Conservation (phyloP, 2,113 vertebrate species). For the Pica pica region DNA sequence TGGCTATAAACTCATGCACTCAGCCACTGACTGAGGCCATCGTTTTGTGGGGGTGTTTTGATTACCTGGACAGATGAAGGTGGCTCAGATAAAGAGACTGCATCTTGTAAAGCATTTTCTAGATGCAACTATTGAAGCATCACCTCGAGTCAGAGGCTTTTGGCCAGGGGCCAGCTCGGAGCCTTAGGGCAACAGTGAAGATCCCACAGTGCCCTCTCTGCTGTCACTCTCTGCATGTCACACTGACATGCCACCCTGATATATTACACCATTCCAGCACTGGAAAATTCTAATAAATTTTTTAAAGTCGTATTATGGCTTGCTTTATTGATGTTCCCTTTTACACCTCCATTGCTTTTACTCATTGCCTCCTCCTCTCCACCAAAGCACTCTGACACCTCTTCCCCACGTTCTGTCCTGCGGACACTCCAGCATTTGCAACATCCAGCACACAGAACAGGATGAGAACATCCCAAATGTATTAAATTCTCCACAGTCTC, state of each 20-base stretch:
- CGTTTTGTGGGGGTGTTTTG: fast-evolving
- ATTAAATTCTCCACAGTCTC: background rate
- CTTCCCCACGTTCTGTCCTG: fast-evolving
- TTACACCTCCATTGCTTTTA: background rate
- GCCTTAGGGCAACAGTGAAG: background rate
- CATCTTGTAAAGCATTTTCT: background rate
- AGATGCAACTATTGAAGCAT: background rate
- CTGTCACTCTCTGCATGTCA: background rate
- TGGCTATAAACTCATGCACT: background rate
- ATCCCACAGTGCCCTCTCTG: background rate
- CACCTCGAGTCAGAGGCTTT: background rate
- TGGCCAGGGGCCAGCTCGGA: background rate
- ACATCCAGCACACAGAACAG: background rate
- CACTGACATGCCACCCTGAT: background rate
- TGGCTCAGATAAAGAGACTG: background rate
- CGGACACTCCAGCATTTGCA: fast-evolving
- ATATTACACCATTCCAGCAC: background rate
- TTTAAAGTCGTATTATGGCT: background rate
- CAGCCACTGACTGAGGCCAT: background rate
- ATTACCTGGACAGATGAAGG: background rate
- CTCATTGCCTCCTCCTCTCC: background rate
- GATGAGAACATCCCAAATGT: background rate
- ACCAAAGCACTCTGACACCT: background rate
- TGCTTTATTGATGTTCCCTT: background rate
- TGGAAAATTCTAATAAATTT: slow-evolving; percentile 25